Base-by-base conservation (phyloP, 1,140 invertebrate species). In the Drosophila kurseongensis region DNA sequence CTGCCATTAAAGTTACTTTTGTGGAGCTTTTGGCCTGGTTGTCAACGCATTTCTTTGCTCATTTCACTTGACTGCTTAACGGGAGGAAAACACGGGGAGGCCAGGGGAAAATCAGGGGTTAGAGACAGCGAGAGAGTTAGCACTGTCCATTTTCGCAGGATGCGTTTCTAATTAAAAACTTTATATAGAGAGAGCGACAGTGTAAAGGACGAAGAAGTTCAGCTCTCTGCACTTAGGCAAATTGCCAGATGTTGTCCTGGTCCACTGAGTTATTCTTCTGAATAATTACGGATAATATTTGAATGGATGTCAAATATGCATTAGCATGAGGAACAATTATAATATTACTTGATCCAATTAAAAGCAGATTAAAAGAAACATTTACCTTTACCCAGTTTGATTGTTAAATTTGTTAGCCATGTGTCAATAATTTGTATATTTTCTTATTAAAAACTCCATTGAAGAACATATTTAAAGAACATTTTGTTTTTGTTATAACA, bases 121-220 rank as follows among this genome's bases (percentile, higher is more conserved):
- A 10, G 60, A 32, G 27, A 9, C 5, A 47, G 55, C 16, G 13
- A 13, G 29, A 50, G 62, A 40, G 52, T 40, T 71, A 58, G 68
- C 18, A 66, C 68, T 72, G 68, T 72, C 68, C 68, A 72, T 75
- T 56, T 63, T 88, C 74, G 56, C 65, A 75, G 73, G 77, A 76
- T 86, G 82, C 83, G 83, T 88, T 86, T 86, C 83, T 86, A 86
- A 86, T 86, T 86, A 86, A 86, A 72, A 86, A 86, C 79, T 86
- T 86, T 88, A 72, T 61, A 69, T 52, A 41, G 48, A 66, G 40
- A 35, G 41, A 65, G 47, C 12, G 44, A 27, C 4, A 32, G 32
- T 13, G 50, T 36, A 18, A 35, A 35, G 27, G 35, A 57, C 74
- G 59, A 35, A 52, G 54, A 75, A 73, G 62, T 79, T 62, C 79